Base-by-base conservation (phyloP, 2,888 invertebrate genomes). In the Acleris cristana region DNA sequence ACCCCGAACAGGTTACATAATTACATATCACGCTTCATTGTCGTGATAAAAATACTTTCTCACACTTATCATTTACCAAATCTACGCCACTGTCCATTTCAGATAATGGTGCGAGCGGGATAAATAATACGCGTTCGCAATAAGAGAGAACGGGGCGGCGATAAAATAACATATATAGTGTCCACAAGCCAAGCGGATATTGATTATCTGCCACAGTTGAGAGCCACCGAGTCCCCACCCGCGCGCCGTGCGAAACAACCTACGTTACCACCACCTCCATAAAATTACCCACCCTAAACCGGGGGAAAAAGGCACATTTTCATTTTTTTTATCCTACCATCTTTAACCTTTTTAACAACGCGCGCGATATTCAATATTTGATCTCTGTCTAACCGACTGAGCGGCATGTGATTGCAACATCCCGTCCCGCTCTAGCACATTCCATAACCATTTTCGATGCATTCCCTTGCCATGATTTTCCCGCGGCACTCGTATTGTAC, bases 181-280 rank as follows among this genome's bases (percentile, higher is more conserved):
- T 92, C 93, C 93, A 93, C 92, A 91, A 92, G 93, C 92, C 93
- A 92, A 92, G 93, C 93, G 93, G 93, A 93, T 93, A 93, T 93
- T 93, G 93, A 93, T 93, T 93, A 93, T 93, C 93, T 93, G 92
- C 92, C 92, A 92, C 91, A 92, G 92, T 91, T 90, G 92, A 92
- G 91, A 92, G 90, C 90, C 89, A 86, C 88, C 87, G 82, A 85
- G 81, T 81, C 85, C 89, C 88, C 84, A 14, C 80, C 84, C 79
- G 85, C 79, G 82, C 77, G 79, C 77, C 74, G 70, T 73, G 70
- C 71, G 78, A 77, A 76, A 81, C 75, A 85, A 80, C 85, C 78
- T 85, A 89, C 81, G 83, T 80, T 78, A 58, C 70, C 68, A 44
- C 53, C 21, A 52, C 49, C 60, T 57, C 65, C 55, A 64, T 62